Base-by-base conservation (phyloP, 1,140 invertebrate genomes). In the Drosophila biarmipes region DNA sequence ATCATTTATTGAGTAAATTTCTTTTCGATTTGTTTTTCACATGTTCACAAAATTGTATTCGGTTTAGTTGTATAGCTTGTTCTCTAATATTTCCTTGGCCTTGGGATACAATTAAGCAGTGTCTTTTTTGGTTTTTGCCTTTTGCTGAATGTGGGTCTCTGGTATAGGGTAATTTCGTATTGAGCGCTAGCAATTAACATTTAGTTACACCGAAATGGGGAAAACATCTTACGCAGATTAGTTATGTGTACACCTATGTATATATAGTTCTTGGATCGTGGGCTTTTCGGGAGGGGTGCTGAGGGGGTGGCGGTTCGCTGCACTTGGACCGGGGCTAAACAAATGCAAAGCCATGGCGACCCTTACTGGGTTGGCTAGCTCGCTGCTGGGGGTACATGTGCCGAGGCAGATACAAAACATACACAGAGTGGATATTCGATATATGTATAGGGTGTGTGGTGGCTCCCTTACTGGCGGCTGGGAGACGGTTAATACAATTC, bases 1-100 rank as follows among this genome's bases (percentile, higher is more conserved):
- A 81, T 87, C 81, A 87, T 86, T 86, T 86, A 86, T 86, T 86
- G 82, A 87, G 82, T 86, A 87, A 86, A 87, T 81, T 86, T 87
- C 57, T 67, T 86, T 81, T 87, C 82, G 73, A 68, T 86, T 73
- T 78, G 24, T 78, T 85, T 80, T 87, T 74, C 68, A 86, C 81
- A 86, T 86, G 69, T 80, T 87, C 82, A 86, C 81, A 86, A 87
- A 86, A 86, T 69, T 80, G 72, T 75, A 72, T 66, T 75, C 38
- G 45, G 45, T 76, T 79, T 78, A 72, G 48, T 72, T 63, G 61
- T 78, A 73, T 81, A 68, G 59, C 57, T 66, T 67, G 45, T 61
- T 61, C 58, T 80, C 38, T 64, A 77, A 77, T 66, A 58, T 69
- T 59, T 59, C 53, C 53, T 75, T 85, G 66, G 80, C 66, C 45